These are phyloP conservation scores for Nanorana parkeri DNA, from an alignment of 2,113 vertebrate genomes.

Conservation along the genomic window DNA sequence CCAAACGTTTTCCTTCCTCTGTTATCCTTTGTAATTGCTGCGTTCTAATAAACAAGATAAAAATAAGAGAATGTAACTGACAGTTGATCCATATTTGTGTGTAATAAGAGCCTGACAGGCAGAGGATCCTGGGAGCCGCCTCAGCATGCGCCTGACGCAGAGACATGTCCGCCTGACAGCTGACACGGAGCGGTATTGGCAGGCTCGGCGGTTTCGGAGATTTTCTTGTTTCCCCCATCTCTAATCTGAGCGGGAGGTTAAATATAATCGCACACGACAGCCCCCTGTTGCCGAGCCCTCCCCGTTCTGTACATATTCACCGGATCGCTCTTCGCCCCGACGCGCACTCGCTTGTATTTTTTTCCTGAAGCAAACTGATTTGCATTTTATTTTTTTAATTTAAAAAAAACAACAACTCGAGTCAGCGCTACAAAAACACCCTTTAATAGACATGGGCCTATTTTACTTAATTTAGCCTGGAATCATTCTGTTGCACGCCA, in stretches of 20 bases:
- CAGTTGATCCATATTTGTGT: neutral
- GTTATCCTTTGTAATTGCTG: neutral
- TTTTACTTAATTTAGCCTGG: too few species aligned
- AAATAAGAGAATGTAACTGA: neutral
- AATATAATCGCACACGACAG: constrained; percentile 13
- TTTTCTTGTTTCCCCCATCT: neutral
- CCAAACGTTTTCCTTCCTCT: neutral
- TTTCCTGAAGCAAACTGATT: neutral
- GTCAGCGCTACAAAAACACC: too few species aligned
- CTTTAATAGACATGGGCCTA: too few species aligned
- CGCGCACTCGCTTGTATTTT: neutral
- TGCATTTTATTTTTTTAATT: neutral
- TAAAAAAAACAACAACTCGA: too few species aligned
- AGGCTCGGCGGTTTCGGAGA: neutral
- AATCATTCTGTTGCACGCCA: too few species aligned
- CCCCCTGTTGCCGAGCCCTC: constrained; percentile 7
- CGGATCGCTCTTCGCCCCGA: neutral
- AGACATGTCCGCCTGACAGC: constrained; percentile 3
- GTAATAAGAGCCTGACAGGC: neutral
- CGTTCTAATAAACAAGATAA: too few species aligned
- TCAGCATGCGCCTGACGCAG: neutral
- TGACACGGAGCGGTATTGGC: constrained; percentile 23
- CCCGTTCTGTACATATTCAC: neutral
- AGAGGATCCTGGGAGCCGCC: neutral
- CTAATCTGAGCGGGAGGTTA: neutral